Evolutionary conservation across 2,113 vertebrate species (phyloP).

Genomic region (Anser brachyrhynchus): DNA sequence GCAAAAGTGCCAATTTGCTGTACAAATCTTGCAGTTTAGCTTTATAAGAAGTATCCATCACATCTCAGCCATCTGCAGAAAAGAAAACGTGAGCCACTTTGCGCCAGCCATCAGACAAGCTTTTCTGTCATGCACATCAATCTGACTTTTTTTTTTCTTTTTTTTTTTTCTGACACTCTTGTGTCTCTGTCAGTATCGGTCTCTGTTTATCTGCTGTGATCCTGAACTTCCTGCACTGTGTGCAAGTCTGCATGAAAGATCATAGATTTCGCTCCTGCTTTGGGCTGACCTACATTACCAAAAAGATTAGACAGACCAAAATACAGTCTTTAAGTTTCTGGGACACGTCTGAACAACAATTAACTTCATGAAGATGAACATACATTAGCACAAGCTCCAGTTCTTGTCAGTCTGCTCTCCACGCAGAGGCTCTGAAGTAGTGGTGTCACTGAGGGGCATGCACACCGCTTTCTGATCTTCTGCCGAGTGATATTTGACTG

Average conservation of each 20-base stretch:
- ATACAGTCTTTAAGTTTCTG: slow-evolving; percentile 20
- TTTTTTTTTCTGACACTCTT: background rate
- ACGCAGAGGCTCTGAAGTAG: slow-evolving; percentile 10
- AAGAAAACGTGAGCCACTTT: background rate
- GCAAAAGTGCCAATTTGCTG: background rate
- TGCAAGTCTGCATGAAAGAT: background rate
- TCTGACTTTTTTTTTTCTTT: background rate
- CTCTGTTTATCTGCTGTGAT: background rate
- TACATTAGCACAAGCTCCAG: background rate
- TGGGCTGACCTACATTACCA: slow-evolving; percentile 35
- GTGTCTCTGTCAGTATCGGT: background rate
- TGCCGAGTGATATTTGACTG: background rate
- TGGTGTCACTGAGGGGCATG: background rate
- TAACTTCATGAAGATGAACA: slow-evolving; percentile 17
- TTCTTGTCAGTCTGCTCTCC: background rate
- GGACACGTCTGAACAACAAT: background rate
- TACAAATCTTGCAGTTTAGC: background rate
- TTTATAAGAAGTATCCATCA: background rate
- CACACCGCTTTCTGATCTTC: background rate
- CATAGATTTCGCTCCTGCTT: background rate
- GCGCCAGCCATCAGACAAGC: background rate
- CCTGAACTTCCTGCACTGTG: background rate
- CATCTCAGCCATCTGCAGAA: background rate
- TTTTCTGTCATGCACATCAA: background rate
- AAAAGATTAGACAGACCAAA: slow-evolving; percentile 16